These are phyloP conservation scores for Lontra canadensis DNA, from an alignment of 2,113 vertebrate genomes.

Conservation along the genomic window DNA sequence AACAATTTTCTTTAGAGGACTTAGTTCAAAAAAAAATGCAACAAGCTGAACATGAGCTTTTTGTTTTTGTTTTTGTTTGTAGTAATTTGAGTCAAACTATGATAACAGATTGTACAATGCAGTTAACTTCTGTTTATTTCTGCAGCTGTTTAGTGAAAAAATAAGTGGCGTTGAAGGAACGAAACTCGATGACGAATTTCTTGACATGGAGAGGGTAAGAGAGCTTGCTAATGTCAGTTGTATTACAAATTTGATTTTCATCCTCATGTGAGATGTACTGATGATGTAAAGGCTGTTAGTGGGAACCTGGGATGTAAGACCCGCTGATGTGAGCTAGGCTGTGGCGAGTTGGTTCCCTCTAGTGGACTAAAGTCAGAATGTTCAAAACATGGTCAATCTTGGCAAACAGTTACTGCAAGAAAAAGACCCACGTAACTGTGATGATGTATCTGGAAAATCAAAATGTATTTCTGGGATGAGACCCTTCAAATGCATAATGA, in stretches of 20 bases:
- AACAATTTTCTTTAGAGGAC: neutral
- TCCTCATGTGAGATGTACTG: neutral
- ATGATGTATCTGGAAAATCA: neutral
- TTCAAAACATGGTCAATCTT: neutral
- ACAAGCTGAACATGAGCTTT: neutral
- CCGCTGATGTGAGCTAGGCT: neutral
- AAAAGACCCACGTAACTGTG: neutral
- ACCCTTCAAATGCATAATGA: neutral
- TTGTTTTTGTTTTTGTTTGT: neutral
- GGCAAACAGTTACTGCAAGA: neutral
- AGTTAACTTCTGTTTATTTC: constrained; percentile 45
- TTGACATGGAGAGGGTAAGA: constrained; percentile 96
- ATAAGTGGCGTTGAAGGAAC: constrained; percentile 96
- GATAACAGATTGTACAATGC: neutral
- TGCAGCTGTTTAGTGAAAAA: constrained; percentile 95
- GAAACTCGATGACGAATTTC: constrained; percentile 94
- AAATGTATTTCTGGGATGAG: neutral
- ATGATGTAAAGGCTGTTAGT: neutral
- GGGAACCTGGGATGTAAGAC: neutral
- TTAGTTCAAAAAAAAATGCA: neutral
- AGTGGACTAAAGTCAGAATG: neutral
- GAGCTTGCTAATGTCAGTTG: neutral
- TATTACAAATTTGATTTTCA: neutral
- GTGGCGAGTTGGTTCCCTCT: neutral
- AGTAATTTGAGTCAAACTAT: neutral